Evolutionary conservation across 2,888 invertebrate species (phyloP).

Genomic region (Nowickia ferox): DNA sequence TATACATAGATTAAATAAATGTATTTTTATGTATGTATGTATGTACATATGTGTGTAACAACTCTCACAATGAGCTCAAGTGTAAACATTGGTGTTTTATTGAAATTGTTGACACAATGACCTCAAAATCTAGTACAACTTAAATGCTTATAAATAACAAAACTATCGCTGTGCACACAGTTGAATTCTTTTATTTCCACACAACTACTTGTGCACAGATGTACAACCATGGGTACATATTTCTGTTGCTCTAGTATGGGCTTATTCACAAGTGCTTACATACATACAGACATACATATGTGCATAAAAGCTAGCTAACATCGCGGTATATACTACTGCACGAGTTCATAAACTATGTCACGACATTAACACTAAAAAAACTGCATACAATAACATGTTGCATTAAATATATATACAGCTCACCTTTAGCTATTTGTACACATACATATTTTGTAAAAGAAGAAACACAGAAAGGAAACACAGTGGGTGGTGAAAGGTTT

Average conservation of each 20-base stretch:
- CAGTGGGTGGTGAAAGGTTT: slow-evolving; percentile 1
- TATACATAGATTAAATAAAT: neutral
- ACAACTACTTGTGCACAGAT: neutral
- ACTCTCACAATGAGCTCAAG: slow-evolving; percentile 62
- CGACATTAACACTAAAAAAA: slow-evolving; percentile 68
- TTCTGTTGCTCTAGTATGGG: neutral
- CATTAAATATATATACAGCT: slow-evolving; percentile 8
- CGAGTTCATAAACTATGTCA: slow-evolving; percentile 66
- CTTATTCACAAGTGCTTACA: neutral
- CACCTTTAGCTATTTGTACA: neutral
- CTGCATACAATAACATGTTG: slow-evolving; percentile 37
- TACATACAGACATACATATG: neutral
- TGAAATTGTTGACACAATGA: slow-evolving; percentile 70
- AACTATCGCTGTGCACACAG: slow-evolving; percentile 49
- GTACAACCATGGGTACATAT: neutral
- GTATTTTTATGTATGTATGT: neutral
- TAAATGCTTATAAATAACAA: slow-evolving; percentile 71
- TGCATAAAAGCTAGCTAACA: slow-evolving; percentile 21
- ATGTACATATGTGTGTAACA: neutral
- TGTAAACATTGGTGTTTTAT: slow-evolving; percentile 67
- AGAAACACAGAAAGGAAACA: too few species aligned
- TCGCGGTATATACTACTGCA: slow-evolving; percentile 12
- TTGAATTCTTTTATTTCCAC: slow-evolving; percentile 49
- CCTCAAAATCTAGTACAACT: slow-evolving; percentile 69
- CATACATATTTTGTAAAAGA: too few species aligned